Evolutionary conservation across 2,797 vertebrate genomes (phyloP).

Genomic region (Eulemur mongoz): DNA sequence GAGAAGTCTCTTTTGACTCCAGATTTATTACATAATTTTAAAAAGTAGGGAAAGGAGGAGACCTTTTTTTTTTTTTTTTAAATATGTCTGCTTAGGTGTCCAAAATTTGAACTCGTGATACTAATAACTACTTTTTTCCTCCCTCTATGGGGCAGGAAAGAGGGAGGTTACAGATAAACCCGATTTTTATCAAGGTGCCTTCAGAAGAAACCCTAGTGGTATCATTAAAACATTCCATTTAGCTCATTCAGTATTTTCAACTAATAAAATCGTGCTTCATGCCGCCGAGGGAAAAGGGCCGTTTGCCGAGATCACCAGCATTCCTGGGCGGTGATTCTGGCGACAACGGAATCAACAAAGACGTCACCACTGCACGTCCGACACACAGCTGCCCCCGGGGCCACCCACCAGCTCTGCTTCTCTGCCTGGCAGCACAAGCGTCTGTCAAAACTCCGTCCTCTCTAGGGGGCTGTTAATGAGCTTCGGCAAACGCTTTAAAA

Average conservation of each 20-base stretch:
- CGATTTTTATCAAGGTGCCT: neutral
- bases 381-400: neutral
- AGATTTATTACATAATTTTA: neutral
- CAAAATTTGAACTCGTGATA: neutral
- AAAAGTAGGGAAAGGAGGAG: neutral
- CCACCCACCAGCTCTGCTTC: neutral
- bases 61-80: neutral
- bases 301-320: neutral
- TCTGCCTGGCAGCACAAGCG: neutral
- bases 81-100: neutral
- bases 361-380: neutral
- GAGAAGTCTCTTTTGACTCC: neutral
- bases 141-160: neutral
- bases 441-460: neutral
- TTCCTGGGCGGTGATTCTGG: neutral
- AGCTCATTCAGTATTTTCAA: neutral
- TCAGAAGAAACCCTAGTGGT: neutral
- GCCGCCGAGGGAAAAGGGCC: neutral
- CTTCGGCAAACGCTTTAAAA: slow-evolving; percentile 2
- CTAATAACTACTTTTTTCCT: neutral
- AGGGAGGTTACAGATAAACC: neutral
- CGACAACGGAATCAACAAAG: neutral
- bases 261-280: neutral
- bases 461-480: neutral
- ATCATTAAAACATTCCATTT: neutral